Base-by-base conservation (phyloP, 1,140 invertebrate species). In the Berghia stephanieae region DNA sequence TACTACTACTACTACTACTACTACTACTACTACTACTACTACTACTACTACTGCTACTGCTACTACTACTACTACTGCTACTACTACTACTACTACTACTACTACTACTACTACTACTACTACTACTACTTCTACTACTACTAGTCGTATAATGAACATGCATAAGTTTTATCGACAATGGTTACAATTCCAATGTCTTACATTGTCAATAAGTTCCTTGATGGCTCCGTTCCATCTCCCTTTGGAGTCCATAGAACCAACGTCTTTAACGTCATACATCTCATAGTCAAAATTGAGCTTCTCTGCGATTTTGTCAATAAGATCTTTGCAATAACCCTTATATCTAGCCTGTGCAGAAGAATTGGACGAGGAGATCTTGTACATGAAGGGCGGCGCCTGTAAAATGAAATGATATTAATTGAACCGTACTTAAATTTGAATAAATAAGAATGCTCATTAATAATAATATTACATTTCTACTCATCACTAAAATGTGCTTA, bases 301-400 rank as follows among this genome's bases (percentile, higher is more conserved):
- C 68, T 94, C 89, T 43, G 93, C 92, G 38, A 98, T 96, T 86
- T 94, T 93, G 75, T 96, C 91, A 1, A 99, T 92, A 0, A 99
- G 89, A 86, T 98, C 96, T 67, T 98, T 95, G 87, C 96, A 98
- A 86, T 98, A 99, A 13, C 97, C 97, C 80, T 92, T 93, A 97
- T 24, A 93, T 91, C 3, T 78, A 0, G 34, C 66, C 0, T 46
- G 77, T 0, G 88, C 90, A 40, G 90, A 87, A 49, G 82, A 85
- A 77, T 83, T 81, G 5, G 69, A 78, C 21, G 75, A 71, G 49
- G 79, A 82, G 75, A 52, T 38, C 44, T 83, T 88, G 77, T 83
- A 94, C n/a, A 97, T 93, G 84, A 97, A 98, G 0, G 96, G 96
- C 36, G 94, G 92, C 92, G 96, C 94, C 94, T 95, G 85, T n/a